Evolutionary conservation across 2,888 invertebrate genomes (phyloP), one percentile per base, ranked within the genome.

Genomic region (Dastarcus helophoroides): DNA sequence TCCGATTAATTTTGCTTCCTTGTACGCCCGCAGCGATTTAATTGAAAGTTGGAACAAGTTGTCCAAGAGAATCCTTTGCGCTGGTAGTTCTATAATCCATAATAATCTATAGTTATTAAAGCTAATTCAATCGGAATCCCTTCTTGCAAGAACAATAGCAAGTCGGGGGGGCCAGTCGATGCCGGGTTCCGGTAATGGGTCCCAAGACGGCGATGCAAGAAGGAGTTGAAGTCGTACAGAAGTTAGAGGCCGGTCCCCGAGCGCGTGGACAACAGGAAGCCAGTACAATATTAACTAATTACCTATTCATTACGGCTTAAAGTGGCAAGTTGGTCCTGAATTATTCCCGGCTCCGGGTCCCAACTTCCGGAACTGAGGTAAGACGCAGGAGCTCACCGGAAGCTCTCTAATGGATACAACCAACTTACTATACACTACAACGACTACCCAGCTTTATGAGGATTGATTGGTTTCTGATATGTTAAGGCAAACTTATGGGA

Each of bases 221-320:
- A 32, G 40, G 47, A 47, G 46, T 48, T 47, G 42, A 48, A 39
- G 13, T 21, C 28, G 14, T 22, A 40, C 37, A 41, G 36, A 36
- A 39, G 35, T 33, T 38, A 14, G 32, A 39, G 39, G 40, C 38
- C 40, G 42, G 42, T 40, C 42, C 42, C 40, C 22, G 28, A 31
- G 27, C 43, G 38, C 39, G 46, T 57, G 58, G 60, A 59, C 60
- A 58, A 57, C 50, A 52, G 55, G 56, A 56, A 56, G 55, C 55
- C 56, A 47, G 48, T 52, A 53, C 58, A 60, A 58, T 59, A 57
- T 59, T 55, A 56, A 60, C 60, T 62, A 62, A 63, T 63, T 63
- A 63, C 60, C 62, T 61, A 62, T 62, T 63, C 62, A 62, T 63
- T 62, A 61, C 54, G 58, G 62, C 58, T 62, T 61, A 60, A 54